Conservation (phyloP, 2,797 vertebrate species). For the Pterois miles region DNA sequence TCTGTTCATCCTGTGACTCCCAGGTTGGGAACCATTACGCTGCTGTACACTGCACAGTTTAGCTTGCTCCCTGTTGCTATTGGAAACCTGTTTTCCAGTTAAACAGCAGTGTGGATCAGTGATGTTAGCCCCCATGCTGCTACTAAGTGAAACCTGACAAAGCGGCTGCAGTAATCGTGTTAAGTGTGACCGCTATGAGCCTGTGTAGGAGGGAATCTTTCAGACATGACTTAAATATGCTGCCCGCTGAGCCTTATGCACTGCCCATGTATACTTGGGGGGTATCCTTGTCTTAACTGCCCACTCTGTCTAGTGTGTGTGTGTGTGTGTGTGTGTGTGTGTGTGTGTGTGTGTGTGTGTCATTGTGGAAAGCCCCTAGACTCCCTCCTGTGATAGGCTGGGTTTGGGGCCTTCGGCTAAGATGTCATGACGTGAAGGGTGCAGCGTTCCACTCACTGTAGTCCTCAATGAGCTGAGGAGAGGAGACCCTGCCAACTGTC, state of each 20-base stretch:
- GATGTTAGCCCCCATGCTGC: background rate
- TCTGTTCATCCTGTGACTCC: background rate
- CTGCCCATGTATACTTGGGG: constrained; percentile 8
- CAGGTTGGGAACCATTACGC: background rate
- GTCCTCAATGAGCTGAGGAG: constrained; percentile 50
- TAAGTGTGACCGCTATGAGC: constrained; percentile 18
- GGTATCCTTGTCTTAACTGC: constrained; percentile 19
- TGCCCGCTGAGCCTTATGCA: constrained; percentile 13
- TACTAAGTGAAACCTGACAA: constrained; percentile 11
- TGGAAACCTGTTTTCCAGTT: background rate
- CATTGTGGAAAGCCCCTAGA: constrained; percentile 57
- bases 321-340: constrained; percentile 19
- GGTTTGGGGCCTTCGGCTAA: constrained; percentile 44
- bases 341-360: constrained; percentile 22
- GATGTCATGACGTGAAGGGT: constrained; percentile 10
- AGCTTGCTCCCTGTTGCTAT: background rate
- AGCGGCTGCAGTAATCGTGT: constrained; percentile 20
- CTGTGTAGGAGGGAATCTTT: constrained; percentile 5
- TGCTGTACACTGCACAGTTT: background rate
- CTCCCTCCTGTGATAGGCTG: constrained; percentile 25
- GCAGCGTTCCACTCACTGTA: constrained; percentile 53
- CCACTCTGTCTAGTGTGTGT: constrained; percentile 24
- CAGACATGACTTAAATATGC: constrained; percentile 6
- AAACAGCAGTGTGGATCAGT: background rate
- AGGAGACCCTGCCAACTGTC: constrained; percentile 49